A percentile compares a stretch with the other conserved stretches of the same genome.
These are phyloP conservation scores for Desoria tigrina DNA, from an alignment of 2,888 invertebrate genomes.

Conservation along the genomic window DNA sequence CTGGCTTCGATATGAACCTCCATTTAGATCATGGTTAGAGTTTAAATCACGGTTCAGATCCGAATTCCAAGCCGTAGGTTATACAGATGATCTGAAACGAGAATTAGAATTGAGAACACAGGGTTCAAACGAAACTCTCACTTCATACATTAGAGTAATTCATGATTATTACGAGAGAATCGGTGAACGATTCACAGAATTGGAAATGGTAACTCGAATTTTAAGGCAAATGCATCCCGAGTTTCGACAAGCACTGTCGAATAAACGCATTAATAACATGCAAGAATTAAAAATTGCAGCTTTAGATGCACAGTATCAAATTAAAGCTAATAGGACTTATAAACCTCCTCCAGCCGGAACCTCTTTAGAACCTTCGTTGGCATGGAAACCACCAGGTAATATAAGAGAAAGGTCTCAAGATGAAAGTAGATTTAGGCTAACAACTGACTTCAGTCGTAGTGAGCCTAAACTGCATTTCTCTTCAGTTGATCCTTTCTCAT, in stretches of 20 bases:
- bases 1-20: background rate
- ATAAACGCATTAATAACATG: slow-evolving; percentile 2
- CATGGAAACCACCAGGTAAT: background rate
- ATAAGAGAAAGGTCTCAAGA: too few relatives aligned
- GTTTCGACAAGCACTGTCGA: background rate
- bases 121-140: slow-evolving; percentile 16
- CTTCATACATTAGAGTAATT: slow-evolving; percentile 17
- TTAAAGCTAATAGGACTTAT: slow-evolving; percentile 1
- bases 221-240: slow-evolving; percentile 19
- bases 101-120: slow-evolving; percentile 22
- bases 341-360: too few relatives aligned
- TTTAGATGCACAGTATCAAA: slow-evolving; percentile 7
- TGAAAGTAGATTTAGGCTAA: too few relatives aligned
- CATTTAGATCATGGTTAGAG: slow-evolving; percentile 7
- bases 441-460: too few relatives aligned
- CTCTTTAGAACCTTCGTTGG: too few relatives aligned
- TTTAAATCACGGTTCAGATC: slow-evolving; percentile 11
- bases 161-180: background rate
- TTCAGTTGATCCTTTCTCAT: background rate
- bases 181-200: background rate
- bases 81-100: slow-evolving; percentile 7
- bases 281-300: slow-evolving; percentile 15
- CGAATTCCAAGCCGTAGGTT: slow-evolving; percentile 19
- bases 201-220: slow-evolving; percentile 1
- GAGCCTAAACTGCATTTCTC: background rate